Evolutionary conservation across 2,113 vertebrate species (phyloP), one percentile per base, ranked within the genome.

Genomic region (Cavia aperea): DNA sequence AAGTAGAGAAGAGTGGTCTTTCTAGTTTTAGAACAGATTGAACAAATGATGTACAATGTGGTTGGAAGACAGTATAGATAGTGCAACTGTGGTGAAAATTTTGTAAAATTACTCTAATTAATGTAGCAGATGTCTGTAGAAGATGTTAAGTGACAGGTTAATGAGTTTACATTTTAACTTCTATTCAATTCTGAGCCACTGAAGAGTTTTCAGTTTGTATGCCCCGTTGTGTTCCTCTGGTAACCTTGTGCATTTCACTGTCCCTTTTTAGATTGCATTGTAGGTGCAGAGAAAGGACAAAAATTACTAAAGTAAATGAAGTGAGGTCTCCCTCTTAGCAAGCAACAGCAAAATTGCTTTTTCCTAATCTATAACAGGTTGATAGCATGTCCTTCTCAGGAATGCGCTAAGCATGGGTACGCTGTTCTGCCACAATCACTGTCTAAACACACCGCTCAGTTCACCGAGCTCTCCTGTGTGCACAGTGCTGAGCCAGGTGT

Each of bases 401-500:
- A 96, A 94, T 54, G 84, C 92, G 26, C 72, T 86, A 88, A 94
- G 77, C 66, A 43, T 93, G 93, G 87, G 49, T 70, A 70, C 26
- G 29, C 81, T 85, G 91, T 95, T 94, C 95, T 95, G 90, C 84
- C 93, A 92, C 73, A 96, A 95, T 96, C 95, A 33, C 89, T 96
- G 89, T 97, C 95, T 95, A 96, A 97, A 97, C 89, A 96, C 72
- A 89, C 60, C 68, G 90, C 89, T 92, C 86, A 81, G 81, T 85
- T 92, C 91, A 93, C 77, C 3, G 3, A 90, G 33, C 62, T 91
- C 90, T 94, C 84, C 33, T 96, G 92, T 96, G 93, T 96, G 92
- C 95, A 91, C 3, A 96, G 92, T 83, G 84, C 89, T 88, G 81
- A 89, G 87, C 51, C 72, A 81, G 81, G 63, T 96, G 87, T 96